Evolutionary conservation across 2,113 vertebrate genomes (phyloP).

Genomic region (Oryzias javanicus): DNA sequence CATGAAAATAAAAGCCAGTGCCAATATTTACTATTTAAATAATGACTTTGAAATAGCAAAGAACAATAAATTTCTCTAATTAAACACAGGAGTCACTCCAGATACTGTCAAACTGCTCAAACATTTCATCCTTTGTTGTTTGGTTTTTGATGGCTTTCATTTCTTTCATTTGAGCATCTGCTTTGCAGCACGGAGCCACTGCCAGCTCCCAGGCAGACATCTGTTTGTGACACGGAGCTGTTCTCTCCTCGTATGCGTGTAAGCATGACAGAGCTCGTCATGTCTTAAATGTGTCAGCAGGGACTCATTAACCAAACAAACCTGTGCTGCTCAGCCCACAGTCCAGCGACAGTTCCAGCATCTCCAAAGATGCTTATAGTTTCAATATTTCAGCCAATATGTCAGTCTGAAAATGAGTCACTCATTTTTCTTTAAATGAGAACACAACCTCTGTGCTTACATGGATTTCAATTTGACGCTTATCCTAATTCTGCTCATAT

Average conservation of each 20-base stretch:
- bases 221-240: conserved; percentile 60
- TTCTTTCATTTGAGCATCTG: conserved; percentile 61
- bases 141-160: conserved; percentile 47
- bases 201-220: conserved; percentile 60
- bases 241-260: conserved; percentile 54
- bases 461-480: too few species aligned
- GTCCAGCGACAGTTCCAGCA: conserved; percentile 45
- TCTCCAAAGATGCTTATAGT: too few species aligned
- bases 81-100: conserved; percentile 31
- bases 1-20: too few species aligned
- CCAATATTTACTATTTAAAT: not conserved
- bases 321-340: conserved; percentile 54
- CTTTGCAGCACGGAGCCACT: conserved; percentile 41
- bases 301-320: conserved; percentile 75
- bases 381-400: too few species aligned
- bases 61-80: conserved; percentile 14
- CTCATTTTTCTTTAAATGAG: too few species aligned
- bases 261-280: conserved; percentile 65
- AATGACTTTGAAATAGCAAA: conserved; percentile 20
- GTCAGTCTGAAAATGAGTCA: too few species aligned
- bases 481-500: too few species aligned
- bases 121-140: conserved; percentile 44
- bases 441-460: too few species aligned
- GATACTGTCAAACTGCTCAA: conserved; percentile 38
- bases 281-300: conserved; percentile 67